Conservation (phyloP, 1,140 invertebrate species). For the Drosophila sechellia region DNA sequence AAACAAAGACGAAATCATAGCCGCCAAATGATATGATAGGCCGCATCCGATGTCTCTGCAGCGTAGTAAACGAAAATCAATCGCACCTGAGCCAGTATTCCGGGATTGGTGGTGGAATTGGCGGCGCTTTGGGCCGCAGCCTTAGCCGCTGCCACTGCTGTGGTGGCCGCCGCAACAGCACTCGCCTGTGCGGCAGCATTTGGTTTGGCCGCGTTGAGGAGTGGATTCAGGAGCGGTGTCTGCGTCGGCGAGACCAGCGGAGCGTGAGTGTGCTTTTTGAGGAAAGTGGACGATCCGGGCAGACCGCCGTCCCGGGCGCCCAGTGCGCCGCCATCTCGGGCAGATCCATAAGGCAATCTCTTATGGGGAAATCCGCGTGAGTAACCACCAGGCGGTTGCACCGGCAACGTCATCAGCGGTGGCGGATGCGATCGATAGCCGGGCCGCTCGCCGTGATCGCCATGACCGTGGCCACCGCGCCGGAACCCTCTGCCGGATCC, state of each 20-base stretch:
- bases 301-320: constrained; percentile 13
- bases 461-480: constrained; percentile 63
- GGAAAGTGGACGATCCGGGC: constrained; percentile 22
- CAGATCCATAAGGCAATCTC: constrained; percentile 66
- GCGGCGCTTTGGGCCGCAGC: constrained; percentile 79
- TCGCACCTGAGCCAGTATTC: constrained; percentile 66
- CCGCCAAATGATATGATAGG: neutral
- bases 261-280: constrained; percentile 62
- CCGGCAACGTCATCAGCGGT: constrained; percentile 75
- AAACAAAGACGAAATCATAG: neutral
- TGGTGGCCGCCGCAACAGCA: constrained; percentile 74
- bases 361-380: constrained; percentile 74
- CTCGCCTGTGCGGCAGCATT: constrained; percentile 72
- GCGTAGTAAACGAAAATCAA: neutral
- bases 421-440: constrained; percentile 76
- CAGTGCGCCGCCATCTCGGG: constrained; percentile 23
- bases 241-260: constrained; percentile 27
- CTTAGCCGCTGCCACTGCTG: constrained; percentile 78
- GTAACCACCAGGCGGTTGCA: constrained; percentile 74
- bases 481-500: constrained; percentile 66
- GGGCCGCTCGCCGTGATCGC: constrained; percentile 52
- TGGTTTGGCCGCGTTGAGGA: constrained; percentile 32
- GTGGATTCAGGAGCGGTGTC: constrained; percentile 21
- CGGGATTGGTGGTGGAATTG: constrained; percentile 80
- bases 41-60: neutral